Evolutionary conservation across 2,888 invertebrate genomes (phyloP), one percentile per base, ranked within the genome.

Genomic region (Megastigmus dorsalis): DNA sequence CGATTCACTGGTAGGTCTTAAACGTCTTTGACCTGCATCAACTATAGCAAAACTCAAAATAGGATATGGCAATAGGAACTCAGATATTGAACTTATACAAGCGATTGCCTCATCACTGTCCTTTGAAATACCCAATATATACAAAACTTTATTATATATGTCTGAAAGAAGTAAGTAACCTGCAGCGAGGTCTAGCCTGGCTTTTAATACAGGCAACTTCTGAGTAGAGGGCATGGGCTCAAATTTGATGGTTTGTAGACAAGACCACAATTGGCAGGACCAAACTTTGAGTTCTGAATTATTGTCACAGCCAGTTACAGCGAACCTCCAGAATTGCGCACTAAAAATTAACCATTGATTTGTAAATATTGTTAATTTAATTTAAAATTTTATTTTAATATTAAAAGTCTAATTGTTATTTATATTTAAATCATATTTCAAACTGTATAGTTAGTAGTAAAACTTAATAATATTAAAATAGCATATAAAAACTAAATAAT

Each of bases 191-290:
- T 98, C 98, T 63, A 98, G 90, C 80, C 93, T 92, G 0, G 95
- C 94, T 86, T 95, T 95, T 48, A 96, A 88, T 28, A 92, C 91
- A 4, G 89, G 88, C 45, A 88, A 80, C 67, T 86, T 85, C 3
- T 88, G 79, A 1, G 88, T 86, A 18, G 84, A 83, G 0, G 90
- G 88, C 18, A 89, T 85, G 0, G 93, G 91, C 1, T 90, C 88
- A 83, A 96, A 94, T 33, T 90, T 91, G 41, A 97, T 92, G 0
- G 94, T 96, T 87, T 97, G 98, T n/a, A 98, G 89, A 84, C 98
- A 98, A 57, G 92, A 91, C 99, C 99, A 99, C 0, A 95, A 92
- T 84, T 97, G 96, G 88, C 98, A 98, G 6, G 96, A 96, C 97
- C 98, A 98, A 55, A 94, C 90, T 89, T 97, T 98, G 66, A 98